A percentile compares a stretch with the other conserved stretches of the same genome.
These are phyloP conservation scores for Tragelaphus imberbis DNA, from an alignment of 2,113 vertebrate genomes.

Conservation along the genomic window DNA sequence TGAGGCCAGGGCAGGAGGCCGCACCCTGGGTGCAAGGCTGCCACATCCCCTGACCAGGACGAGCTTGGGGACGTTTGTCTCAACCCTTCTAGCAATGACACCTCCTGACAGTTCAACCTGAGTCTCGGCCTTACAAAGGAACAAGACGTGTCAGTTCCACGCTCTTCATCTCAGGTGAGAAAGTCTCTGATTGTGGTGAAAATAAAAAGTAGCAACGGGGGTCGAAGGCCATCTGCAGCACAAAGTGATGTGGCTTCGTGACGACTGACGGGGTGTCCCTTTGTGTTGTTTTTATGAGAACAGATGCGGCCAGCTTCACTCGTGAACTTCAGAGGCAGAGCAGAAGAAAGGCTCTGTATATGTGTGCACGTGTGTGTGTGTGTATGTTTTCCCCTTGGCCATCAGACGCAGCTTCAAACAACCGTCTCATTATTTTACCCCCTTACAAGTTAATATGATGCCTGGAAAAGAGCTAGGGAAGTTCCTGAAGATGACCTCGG, in stretches of 20 bases:
- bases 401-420: constrained; percentile 56
- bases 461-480: constrained; percentile 58
- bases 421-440: constrained; percentile 47
- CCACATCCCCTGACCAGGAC: not conserved
- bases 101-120: not conserved
- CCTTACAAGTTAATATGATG: constrained; percentile 65
- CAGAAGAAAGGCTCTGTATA: not conserved
- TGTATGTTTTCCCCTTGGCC: constrained; percentile 4
- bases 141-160: not conserved
- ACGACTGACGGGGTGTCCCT: not conserved
- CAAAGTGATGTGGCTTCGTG: not conserved
- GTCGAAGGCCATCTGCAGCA: not conserved
- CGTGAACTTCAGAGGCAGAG: constrained; percentile 29
- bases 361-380: not conserved
- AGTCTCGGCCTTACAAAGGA: not conserved
- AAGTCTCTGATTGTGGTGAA: not conserved
- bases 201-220: not conserved
- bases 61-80: not conserved
- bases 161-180: not conserved
- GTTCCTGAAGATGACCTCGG: constrained; percentile 67
- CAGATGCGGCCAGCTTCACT: constrained; percentile 19
- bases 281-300: constrained; percentile 36
- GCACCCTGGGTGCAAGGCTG: fast-evolving
- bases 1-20: not conserved
- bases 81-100: not conserved